Conservation (phyloP, 2,113 vertebrate species). For the Emydocephalus ijimae region DNA sequence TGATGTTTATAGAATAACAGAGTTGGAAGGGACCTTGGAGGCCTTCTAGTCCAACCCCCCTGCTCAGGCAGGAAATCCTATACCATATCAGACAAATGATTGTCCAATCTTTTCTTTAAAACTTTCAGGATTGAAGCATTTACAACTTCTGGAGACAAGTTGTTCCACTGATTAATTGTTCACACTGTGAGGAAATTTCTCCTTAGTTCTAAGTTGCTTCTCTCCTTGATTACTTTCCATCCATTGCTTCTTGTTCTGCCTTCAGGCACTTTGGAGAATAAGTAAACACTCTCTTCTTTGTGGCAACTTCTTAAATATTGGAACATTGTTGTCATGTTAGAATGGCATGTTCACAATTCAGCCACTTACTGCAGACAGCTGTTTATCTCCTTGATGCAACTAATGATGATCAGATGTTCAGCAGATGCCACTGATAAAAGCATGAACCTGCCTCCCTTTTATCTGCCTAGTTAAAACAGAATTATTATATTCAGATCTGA, state of each 20-base stretch:
- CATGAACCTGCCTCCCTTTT: neutral
- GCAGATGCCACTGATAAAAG: neutral
- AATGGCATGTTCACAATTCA: neutral
- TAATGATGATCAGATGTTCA: neutral
- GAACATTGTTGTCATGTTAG: neutral
- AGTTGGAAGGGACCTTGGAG: neutral
- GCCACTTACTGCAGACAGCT: neutral
- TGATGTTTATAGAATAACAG: neutral
- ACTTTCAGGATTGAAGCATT: neutral
- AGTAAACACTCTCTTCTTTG: neutral
- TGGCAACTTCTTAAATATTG: neutral
- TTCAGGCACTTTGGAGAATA: neutral
- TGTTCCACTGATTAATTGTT: neutral
- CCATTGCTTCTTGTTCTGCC: neutral
- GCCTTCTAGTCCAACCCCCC: neutral
- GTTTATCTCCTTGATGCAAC: neutral
- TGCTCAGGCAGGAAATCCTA: neutral
- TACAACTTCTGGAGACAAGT: neutral
- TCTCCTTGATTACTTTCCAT: neutral
- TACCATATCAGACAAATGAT: neutral
- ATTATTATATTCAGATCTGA: constrained; percentile 29
- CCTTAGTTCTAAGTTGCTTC: neutral
- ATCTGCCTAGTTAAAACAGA: neutral
- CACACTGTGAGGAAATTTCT: neutral
- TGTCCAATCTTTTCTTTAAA: neutral